Evolutionary conservation across 2,797 vertebrate genomes (phyloP), one percentile per base, ranked within the genome.

Genomic region (Kryptopterus vitreolus): DNA sequence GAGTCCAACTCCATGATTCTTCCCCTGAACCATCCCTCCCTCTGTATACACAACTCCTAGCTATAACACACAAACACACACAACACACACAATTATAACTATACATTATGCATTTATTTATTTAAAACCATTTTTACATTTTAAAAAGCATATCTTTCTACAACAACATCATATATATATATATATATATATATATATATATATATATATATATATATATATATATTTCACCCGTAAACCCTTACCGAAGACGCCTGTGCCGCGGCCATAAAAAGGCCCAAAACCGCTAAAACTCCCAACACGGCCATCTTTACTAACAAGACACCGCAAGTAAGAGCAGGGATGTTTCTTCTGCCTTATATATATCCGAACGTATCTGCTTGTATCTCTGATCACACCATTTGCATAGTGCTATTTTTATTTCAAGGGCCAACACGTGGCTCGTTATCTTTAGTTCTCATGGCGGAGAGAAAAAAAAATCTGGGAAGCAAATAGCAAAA

Each of bases 41-140:
- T 99, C 97, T 0, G 97, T 98, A 86, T 79, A 16, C 75, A 98
- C 97, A 0, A 91, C 85, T 0, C 97, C 96, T 66, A 99, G 90
- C 98, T 99, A 76, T 24, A 3, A 18, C 5, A 38, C 22, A 50
- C 73, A 65, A 33, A 43, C 20, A 63, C 35, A 35, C 12, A 62
- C 31, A 69, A 43, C 38, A 43, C 38, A 43, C 38, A 43, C 38
- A 1, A 43, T 43, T 43, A 1, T 10, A 43, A 43, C 38, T 43
- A 7, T 43, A 43, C 38, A 43, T 1, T 10, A 43, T 43, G 38
- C 7, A 43, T 43, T 43, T 43, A 9, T 9, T 43, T 0, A 43
- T n/a, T n/a, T n/a, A n/a, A n/a, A n/a, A n/a, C n/a, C n/a, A n/a
- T n/a, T n/a, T n/a, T n/a, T n/a, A n/a, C n/a, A n/a, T n/a, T n/a